Percentiles rank a stretch among this genome's conserved stretches.
Conservation (phyloP, 2,888 invertebrate genomes). For the Chironomus tentans region DNA sequence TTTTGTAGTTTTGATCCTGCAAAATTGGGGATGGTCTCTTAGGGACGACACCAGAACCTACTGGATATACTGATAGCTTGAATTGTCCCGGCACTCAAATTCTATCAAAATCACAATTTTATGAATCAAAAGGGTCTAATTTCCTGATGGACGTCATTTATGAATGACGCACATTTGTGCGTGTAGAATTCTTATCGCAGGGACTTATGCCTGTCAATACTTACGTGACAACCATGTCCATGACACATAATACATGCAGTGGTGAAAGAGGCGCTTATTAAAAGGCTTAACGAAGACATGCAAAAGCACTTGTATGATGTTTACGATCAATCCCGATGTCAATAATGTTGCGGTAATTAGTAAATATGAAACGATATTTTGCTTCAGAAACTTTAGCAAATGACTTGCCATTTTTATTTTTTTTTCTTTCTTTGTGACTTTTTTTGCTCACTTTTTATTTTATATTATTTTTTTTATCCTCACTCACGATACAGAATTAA, state of each 20-base stretch:
- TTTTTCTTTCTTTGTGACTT: background rate
- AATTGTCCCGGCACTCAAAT: no score
- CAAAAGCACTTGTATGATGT: constrained; percentile 63
- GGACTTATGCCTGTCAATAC: background rate
- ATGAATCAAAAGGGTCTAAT: no score
- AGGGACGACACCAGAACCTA: no score
- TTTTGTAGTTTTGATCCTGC: no score
- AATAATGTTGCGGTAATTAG: constrained; percentile 70
- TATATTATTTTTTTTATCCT: no score
- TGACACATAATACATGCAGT: constrained; percentile 67
- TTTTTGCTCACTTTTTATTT: no score
- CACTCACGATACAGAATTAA: background rate
- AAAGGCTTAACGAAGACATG: constrained; percentile 65
- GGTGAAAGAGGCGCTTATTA: constrained; percentile 64
- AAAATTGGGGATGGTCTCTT: no score
- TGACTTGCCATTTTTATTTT: background rate
- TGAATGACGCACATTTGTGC: background rate
- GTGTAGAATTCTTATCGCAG: no score
- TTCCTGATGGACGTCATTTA: no score
- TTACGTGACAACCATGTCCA: constrained; percentile 19
- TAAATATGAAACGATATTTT: constrained; percentile 55
- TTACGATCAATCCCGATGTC: constrained; percentile 67
- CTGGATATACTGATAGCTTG: no score
- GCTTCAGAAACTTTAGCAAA: constrained; percentile 44
- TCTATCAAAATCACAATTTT: no score